phyloP scores from a whole-genome alignment of 2,113 vertebrate species.

The Paedocypris sp. region DNA sequence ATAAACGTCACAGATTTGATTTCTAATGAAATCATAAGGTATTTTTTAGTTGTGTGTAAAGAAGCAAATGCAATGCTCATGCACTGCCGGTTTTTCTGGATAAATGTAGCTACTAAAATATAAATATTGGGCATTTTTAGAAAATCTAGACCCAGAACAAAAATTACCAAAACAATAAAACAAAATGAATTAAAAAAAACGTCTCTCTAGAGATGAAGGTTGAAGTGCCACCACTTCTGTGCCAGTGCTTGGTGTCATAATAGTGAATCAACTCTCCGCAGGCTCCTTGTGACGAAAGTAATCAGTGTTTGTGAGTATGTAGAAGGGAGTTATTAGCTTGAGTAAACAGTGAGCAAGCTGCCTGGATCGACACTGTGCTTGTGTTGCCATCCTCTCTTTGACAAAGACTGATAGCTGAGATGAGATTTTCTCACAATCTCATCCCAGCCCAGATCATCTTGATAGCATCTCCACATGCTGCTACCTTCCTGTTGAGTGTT shows the following conservation, averaged over 20 bases:
- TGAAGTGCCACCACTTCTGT: constrained; percentile 34
- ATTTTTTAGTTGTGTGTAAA: too few species aligned
- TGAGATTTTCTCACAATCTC: constrained; percentile 15
- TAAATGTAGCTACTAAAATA: too few species aligned
- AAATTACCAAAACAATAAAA: too few species aligned
- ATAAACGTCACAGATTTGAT: too few species aligned
- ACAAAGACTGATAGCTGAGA: constrained; percentile 6
- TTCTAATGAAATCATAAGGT: too few species aligned
- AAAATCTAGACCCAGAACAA: too few species aligned
- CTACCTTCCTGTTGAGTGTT: neutral
- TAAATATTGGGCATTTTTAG: too few species aligned
- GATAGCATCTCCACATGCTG: neutral
- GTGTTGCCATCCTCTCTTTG: constrained; percentile 21
- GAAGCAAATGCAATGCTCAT: too few species aligned
- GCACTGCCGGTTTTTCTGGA: too few species aligned
- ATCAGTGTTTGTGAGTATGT: constrained; percentile 46
- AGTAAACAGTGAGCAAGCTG: constrained; percentile 44
- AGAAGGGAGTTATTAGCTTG: constrained; percentile 39
- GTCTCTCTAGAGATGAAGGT: constrained; percentile 18
- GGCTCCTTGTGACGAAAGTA: constrained; percentile 41
- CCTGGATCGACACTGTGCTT: constrained; percentile 30
- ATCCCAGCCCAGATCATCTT: constrained; percentile 17
- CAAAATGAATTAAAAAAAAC: too few species aligned
- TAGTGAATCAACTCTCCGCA: constrained; percentile 34
- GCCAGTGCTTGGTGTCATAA: constrained; percentile 30